phyloP scores from a whole-genome alignment of 2,113 vertebrate species.

The Rhinolophus sinicus region DNA sequence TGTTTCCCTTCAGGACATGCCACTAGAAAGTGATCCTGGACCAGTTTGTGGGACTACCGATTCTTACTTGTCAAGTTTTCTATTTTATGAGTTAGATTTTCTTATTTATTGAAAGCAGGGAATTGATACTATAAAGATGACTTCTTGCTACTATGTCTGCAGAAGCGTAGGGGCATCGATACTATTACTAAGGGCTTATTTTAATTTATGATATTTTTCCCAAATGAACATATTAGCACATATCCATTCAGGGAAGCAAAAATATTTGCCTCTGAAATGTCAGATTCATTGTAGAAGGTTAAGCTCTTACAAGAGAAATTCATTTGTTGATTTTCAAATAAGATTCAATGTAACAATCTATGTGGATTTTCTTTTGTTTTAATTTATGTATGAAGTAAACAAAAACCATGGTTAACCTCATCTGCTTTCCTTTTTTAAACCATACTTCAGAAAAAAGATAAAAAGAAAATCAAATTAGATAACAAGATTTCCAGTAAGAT shows the following conservation, averaged over 20 bases:
- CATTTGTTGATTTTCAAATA: slow-evolving; percentile 82
- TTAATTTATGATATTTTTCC: not conserved
- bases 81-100: not conserved
- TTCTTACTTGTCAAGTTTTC: not conserved
- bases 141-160: not conserved
- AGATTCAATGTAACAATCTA: slow-evolving; percentile 79
- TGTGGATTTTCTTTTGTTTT: slow-evolving; percentile 81
- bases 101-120: not conserved
- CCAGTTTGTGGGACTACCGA: too few relatives aligned
- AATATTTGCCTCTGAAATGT: slow-evolving; percentile 72
- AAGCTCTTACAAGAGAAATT: slow-evolving; percentile 79
- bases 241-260: not conserved
- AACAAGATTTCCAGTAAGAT: slow-evolving; percentile 74
- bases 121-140: not conserved
- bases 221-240: not conserved
- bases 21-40: not conserved
- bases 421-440: slow-evolving; percentile 55
- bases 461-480: slow-evolving; percentile 74
- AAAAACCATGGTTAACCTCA: slow-evolving; percentile 76
- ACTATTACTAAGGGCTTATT: not conserved
- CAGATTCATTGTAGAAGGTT: slow-evolving; percentile 80
- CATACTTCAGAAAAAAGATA: slow-evolving; percentile 47
- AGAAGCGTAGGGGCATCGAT: not conserved
- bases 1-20: not conserved
- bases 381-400: slow-evolving; percentile 78